These are phyloP conservation scores for Diglossa brunneiventris DNA, from an alignment of 2,113 vertebrate species.

Conservation along the genomic window DNA sequence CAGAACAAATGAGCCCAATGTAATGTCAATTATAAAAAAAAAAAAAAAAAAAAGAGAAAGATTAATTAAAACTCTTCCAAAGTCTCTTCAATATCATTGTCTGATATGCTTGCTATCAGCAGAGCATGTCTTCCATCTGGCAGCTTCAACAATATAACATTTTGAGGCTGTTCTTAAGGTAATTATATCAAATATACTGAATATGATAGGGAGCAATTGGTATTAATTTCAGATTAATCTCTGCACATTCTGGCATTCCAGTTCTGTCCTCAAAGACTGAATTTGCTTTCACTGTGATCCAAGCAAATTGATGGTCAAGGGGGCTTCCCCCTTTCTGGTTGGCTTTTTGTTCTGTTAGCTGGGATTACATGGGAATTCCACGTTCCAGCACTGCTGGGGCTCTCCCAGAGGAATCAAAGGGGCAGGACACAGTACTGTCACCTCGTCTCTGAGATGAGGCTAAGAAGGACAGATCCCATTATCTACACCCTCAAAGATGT, in stretches of 20 bases:
- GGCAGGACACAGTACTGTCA: not conserved
- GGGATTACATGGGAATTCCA: not conserved
- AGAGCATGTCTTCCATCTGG: conserved; percentile 39
- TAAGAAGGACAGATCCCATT: not conserved
- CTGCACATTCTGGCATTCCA: conserved; percentile 43
- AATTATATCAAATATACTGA: conserved; percentile 69
- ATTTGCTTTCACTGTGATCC: not conserved
- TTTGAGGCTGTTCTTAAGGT: conserved; percentile 66
- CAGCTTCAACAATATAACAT: conserved; percentile 57
- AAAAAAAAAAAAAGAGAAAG: conserved; percentile 40
- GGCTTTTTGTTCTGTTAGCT: not conserved
- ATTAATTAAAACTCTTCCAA: conserved; percentile 75
- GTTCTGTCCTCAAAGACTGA: conserved; percentile 13
- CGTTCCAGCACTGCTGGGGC: not conserved
- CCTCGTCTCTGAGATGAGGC: not conserved
- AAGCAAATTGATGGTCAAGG: not conserved
- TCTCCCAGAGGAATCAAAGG: not conserved
- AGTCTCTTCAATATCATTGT: conserved; percentile 30
- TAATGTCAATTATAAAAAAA: conserved; percentile 57
- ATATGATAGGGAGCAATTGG: conserved; percentile 45
- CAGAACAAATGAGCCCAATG: conserved; percentile 38
- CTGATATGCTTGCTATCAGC: conserved; percentile 56
- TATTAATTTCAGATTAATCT: conserved; percentile 69
- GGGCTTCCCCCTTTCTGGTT: not conserved
- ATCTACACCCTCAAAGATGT: not conserved